Conservation (phyloP, 1,140 invertebrate genomes). For the Drosophila malerkotliana region DNA sequence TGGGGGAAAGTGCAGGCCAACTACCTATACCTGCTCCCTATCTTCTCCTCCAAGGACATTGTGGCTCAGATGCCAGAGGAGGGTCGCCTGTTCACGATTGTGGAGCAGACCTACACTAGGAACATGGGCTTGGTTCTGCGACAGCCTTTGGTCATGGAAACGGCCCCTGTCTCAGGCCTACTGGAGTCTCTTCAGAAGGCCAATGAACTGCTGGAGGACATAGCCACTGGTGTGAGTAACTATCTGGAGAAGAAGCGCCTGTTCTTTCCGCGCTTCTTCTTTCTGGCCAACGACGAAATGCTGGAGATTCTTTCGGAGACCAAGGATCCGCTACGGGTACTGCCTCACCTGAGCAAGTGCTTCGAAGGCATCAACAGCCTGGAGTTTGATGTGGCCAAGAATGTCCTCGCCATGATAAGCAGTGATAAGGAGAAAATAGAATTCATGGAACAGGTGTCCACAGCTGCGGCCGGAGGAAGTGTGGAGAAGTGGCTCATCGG, state of each 20-base stretch:
- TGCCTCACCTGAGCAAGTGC: conserved; percentile 96
- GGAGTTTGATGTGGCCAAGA: conserved; percentile 90
- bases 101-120: conserved; percentile 91
- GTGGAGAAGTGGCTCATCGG: conserved; percentile 97
- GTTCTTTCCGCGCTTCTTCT: conserved; percentile 97
- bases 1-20: conserved; percentile 95
- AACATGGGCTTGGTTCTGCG: conserved; percentile 90
- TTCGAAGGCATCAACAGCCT: conserved; percentile 91
- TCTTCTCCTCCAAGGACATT: conserved; percentile 97
- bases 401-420: conserved; percentile 94
- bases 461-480: conserved; percentile 91
- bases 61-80: conserved; percentile 97
- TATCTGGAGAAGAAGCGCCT: conserved; percentile 97
- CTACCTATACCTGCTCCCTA: conserved; percentile 96
- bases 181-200: conserved; percentile 90
- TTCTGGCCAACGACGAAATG: conserved; percentile 97
- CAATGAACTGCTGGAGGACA: conserved; percentile 90
- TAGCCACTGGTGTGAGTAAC: conserved; percentile 94
- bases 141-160: conserved; percentile 90
- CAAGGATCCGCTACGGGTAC: conserved; percentile 94
- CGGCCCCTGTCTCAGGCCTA: conserved; percentile 89
- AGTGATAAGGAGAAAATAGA: conserved; percentile 92
- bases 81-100: conserved; percentile 90
- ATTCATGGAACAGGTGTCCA: conserved; percentile 89
- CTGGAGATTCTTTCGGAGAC: conserved; percentile 97